These are phyloP conservation scores for Catharus fuscescens DNA, from an alignment of 2,113 vertebrate genomes.

Conservation along the genomic window DNA sequence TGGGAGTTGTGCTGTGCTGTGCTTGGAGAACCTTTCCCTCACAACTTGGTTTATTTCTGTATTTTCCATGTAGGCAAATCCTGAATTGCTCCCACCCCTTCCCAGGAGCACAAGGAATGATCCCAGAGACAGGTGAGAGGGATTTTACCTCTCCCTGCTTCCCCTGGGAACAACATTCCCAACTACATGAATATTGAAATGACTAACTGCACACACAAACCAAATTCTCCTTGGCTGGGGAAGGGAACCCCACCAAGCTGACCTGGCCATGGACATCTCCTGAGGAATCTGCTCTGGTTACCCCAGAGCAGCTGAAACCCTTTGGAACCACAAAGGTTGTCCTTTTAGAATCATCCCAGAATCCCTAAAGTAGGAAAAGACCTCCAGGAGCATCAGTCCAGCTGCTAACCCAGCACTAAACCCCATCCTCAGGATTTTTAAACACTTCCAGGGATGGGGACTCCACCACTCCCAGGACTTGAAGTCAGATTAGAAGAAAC, in stretches of 20 bases:
- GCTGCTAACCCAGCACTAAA: not conserved
- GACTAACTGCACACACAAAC: not conserved
- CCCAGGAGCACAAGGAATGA: not conserved
- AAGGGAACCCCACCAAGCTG: accelerated
- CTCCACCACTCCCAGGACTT: not conserved
- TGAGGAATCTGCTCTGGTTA: not conserved
- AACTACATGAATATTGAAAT: accelerated
- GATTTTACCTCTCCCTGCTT: not conserved
- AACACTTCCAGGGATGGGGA: not conserved
- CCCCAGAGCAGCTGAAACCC: not conserved
- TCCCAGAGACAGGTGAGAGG: not conserved
- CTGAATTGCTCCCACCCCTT: not conserved
- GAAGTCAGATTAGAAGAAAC: not conserved
- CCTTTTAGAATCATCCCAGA: not conserved
- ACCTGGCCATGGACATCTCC: not conserved
- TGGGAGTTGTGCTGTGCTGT: not conserved
- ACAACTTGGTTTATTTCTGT: not conserved
- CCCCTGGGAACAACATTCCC: not conserved
- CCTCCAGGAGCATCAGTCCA: not conserved
- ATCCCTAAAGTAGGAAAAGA: not conserved
- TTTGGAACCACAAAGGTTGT: not conserved
- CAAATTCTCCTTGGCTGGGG: not conserved
- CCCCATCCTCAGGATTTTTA: not conserved
- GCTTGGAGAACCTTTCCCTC: not conserved
- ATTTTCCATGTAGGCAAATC: not conserved